These are phyloP conservation scores for Bovichtus variegatus DNA, from an alignment of 2,797 vertebrate genomes.

Conservation along the genomic window DNA sequence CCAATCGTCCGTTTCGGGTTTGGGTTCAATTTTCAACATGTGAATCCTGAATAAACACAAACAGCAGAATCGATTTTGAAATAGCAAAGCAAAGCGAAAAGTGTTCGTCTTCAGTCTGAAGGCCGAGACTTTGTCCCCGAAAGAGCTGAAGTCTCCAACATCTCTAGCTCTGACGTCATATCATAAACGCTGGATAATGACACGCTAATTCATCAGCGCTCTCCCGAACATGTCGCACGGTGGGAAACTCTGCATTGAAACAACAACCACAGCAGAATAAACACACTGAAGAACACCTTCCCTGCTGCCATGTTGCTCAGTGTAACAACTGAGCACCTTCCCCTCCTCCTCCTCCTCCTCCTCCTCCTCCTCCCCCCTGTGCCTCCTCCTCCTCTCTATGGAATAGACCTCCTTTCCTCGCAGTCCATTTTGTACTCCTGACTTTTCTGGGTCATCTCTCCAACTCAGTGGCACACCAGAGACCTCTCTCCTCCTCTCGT, in stretches of 20 bases:
- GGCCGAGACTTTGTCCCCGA: too few relatives aligned
- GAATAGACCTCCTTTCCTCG: constrained; percentile 73
- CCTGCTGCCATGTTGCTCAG: constrained; percentile 16
- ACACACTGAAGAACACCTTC: constrained; percentile 7
- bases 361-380: constrained; percentile 1
- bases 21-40: too few relatives aligned
- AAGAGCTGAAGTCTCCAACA: too few relatives aligned
- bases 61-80: too few relatives aligned
- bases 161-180: too few relatives aligned
- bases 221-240: background rate
- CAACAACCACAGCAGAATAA: constrained; percentile 1
- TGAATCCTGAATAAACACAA: too few relatives aligned
- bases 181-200: background rate
- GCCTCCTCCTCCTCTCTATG: constrained; percentile 54
- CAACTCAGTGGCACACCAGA: constrained; percentile 60
- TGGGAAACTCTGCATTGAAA: constrained; percentile 18
- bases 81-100: too few relatives aligned
- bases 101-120: too few relatives aligned
- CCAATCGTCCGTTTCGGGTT: too few relatives aligned
- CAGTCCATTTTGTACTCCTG: constrained; percentile 71
- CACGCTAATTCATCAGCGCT: background rate
- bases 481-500: constrained; percentile 40
- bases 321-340: constrained; percentile 60
- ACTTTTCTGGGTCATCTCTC: constrained; percentile 80
- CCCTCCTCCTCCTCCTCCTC: constrained; percentile 26